These are phyloP conservation scores for Nysson spinosus DNA, from an alignment of 2,888 invertebrate genomes.

Conservation along the genomic window DNA sequence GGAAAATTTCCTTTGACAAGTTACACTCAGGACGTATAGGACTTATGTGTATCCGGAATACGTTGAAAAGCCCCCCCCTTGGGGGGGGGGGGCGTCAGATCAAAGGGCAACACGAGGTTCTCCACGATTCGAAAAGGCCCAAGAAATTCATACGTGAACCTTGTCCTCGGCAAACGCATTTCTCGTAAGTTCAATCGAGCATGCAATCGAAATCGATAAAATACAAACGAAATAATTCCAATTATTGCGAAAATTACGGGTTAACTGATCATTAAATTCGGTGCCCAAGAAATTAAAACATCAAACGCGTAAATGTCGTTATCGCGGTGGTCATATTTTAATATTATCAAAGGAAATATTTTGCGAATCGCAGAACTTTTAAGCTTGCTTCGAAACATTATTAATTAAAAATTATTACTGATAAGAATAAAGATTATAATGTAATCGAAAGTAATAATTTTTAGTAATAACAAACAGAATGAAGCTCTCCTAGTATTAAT, in stretches of 20 bases:
- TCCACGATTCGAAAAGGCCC: constrained; percentile 10
- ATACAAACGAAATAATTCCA: constrained; percentile 10
- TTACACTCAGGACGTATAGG: constrained; percentile 1
- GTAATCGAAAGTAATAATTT: no score
- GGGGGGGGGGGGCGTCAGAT: constrained; percentile 19
- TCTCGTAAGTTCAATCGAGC: constrained; percentile 18
- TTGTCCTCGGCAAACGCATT: constrained; percentile 19
- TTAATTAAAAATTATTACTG: no score
- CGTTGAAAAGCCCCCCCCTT: constrained; percentile 40
- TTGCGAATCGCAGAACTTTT: no score
- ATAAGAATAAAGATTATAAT: no score
- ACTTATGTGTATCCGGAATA: constrained; percentile 25
- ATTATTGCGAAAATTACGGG: constrained; percentile 1
- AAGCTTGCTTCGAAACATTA: no score
- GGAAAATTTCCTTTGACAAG: constrained; percentile 45
- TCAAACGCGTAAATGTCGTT: no score
- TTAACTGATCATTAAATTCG: background rate
- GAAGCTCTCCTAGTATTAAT: no score
- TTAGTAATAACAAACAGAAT: no score
- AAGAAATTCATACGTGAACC: constrained; percentile 37
- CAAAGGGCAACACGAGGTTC: constrained; percentile 34
- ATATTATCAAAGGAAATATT: no score
- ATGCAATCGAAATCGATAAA: constrained; percentile 19
- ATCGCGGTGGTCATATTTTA: no score
- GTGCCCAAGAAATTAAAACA: background rate